Evolutionary conservation across 1,140 invertebrate species (phyloP).

Genomic region (Solenopsis invicta): DNA sequence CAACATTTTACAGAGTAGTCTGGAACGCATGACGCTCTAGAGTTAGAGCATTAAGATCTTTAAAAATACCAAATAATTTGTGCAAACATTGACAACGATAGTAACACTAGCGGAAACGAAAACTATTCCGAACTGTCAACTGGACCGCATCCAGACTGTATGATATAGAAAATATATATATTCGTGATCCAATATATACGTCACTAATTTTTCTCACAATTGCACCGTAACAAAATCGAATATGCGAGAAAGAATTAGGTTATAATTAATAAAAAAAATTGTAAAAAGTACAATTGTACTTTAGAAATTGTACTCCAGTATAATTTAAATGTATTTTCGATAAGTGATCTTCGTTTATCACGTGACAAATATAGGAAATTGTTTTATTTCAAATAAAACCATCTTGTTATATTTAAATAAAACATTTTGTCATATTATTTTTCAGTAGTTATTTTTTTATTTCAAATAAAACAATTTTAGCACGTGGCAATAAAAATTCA

Average conservation of each 20-base stretch:
- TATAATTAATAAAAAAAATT: conserved; percentile 47
- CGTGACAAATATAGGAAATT: neutral
- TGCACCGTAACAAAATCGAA: conserved; percentile 60
- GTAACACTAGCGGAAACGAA: neutral
- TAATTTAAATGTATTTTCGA: neutral
- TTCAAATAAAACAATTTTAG: neutral
- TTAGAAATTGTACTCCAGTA: neutral
- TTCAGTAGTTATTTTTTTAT: too few species aligned
- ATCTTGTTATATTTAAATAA: too few species aligned
- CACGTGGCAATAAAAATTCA: neutral
- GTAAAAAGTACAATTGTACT: conserved; percentile 21
- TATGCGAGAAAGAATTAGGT: conserved; percentile 12
- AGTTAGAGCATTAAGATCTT: neutral
- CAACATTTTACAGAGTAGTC: neutral
- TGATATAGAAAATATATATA: conserved; percentile 15
- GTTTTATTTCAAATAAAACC: neutral
- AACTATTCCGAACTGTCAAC: neutral
- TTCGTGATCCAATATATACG: neutral
- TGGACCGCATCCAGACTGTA: neutral
- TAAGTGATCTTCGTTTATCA: neutral
- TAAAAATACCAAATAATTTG: neutral
- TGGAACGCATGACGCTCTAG: neutral
- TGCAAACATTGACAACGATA: neutral
- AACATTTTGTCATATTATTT: too few species aligned
- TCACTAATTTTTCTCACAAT: conserved; percentile 51